Evolutionary conservation across 2,888 invertebrate genomes (phyloP), one percentile per base, ranked within the genome.

Genomic region (Penaeus monodon): DNA sequence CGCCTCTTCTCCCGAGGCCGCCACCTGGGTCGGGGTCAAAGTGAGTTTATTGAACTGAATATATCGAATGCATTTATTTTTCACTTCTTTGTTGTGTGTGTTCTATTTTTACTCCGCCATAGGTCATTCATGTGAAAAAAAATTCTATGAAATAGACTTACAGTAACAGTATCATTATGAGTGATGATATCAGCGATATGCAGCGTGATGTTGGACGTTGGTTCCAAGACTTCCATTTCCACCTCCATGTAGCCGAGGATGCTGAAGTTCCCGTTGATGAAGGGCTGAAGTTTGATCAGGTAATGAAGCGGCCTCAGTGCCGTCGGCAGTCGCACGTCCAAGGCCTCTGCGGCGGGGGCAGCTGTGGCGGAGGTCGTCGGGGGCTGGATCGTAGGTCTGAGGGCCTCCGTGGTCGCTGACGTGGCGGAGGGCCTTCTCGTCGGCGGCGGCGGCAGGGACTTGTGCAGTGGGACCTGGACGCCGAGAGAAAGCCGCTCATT

Each of bases 251-350:
- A 86, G 20, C 91, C 91, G 20, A 90, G 80, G 76, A 91, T 90
- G 65, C 86, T 90, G 81, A 90, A 90, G 82, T 91, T 91, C 0
- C 81, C 81, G 0, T 91, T 92, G 33, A 93, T 91, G 7, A 95
- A 93, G 95, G 92, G 27, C 92, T 92, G 91, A 95, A 95, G 90
- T 93, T 93, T 0, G 92, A 92, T 0, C 95, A 95, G 82, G 78
- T 83, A 83, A 68, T 86, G 83, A 10, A 86, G 81, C 20, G 86
- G 86, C 66, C 66, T 74, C 81, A 86, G 77, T 12, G 81, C n/a
- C n/a, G n/a, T 29, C 2, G 86, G 86, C 8, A 86, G 81, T 27
- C 86, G 64, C 20, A 83, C 86, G 27, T 83, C 68, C 17, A 74
- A 27, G n/a, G 79, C 78, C 38, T 79, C 79, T 49, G 70, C 38